Evolutionary conservation across 2,113 vertebrate genomes (phyloP).

Genomic region (Semnornis frantzii): DNA sequence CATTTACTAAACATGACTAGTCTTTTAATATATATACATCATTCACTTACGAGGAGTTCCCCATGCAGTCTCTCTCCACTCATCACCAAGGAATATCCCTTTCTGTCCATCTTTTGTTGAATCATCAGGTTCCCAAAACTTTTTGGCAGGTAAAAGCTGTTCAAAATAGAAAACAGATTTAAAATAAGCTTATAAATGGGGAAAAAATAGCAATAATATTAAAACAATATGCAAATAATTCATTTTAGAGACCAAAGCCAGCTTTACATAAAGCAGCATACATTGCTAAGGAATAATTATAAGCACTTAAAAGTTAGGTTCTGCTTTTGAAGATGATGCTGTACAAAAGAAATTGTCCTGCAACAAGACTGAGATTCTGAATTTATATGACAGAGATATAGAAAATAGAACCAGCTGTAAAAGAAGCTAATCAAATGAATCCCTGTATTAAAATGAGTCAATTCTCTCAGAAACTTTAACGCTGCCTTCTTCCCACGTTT

Average conservation of each 20-base stretch:
- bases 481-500: background rate
- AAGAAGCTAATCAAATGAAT: background rate
- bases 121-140: constrained; percentile 99
- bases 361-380: background rate
- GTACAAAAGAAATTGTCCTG: background rate
- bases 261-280: background rate
- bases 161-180: background rate
- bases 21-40: background rate
- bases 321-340: background rate
- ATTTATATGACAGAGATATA: background rate
- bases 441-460: background rate
- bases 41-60: constrained; percentile 92
- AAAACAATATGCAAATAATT: background rate
- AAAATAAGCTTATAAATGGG: background rate
- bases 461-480: background rate
- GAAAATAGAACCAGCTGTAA: background rate
- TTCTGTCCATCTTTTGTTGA: constrained; percentile 97
- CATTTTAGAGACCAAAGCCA: background rate
- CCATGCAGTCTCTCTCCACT: constrained; percentile 98
- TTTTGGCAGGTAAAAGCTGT: constrained; percentile 97
- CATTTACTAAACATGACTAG: background rate
- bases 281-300: background rate
- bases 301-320: background rate
- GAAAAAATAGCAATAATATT: background rate
- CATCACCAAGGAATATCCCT: constrained; percentile 96